A percentile compares a stretch with the other conserved stretches of the same genome.
Evolutionary conservation across 1,140 invertebrate species (phyloP).

Genomic region (Calephelis virginiensis): DNA sequence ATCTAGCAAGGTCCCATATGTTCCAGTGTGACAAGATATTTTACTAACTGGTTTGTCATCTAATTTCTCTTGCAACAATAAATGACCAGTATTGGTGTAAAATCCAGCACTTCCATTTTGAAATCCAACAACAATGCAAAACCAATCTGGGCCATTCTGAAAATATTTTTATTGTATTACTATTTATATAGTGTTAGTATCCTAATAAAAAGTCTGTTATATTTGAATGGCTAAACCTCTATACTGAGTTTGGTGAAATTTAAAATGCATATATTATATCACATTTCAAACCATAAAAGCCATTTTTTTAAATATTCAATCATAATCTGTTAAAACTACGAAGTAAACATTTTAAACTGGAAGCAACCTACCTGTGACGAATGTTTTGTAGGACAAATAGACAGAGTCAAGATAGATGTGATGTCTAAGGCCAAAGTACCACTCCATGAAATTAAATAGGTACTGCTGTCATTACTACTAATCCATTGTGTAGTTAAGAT

Average conservation of each 20-base stretch:
- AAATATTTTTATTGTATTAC: slow-evolving; percentile 35
- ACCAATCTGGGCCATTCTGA: slow-evolving; percentile 92
- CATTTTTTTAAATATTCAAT: too few species aligned
- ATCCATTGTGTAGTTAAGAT: slow-evolving; percentile 84
- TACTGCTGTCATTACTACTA: slow-evolving; percentile 71
- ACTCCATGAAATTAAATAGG: slow-evolving; percentile 78
- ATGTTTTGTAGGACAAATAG: slow-evolving; percentile 81
- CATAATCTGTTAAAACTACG: too few species aligned
- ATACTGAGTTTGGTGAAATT: too few species aligned
- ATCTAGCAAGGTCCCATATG: slow-evolving; percentile 83
- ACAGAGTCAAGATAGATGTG: slow-evolving; percentile 72
- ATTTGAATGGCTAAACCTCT: too few species aligned
- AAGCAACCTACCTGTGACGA: slow-evolving; percentile 79
- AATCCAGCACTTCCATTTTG: slow-evolving; percentile 91
- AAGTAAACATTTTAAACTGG: background rate
- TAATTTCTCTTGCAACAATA: slow-evolving; percentile 90
- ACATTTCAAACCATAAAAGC: too few species aligned
- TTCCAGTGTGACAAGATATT: slow-evolving; percentile 89
- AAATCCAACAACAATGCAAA: slow-evolving; percentile 93
- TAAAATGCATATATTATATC: too few species aligned
- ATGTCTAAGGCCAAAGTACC: slow-evolving; percentile 74
- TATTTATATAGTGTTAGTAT: background rate
- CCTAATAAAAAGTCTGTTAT: too few species aligned
- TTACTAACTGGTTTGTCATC: slow-evolving; percentile 89
- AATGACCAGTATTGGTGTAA: slow-evolving; percentile 92